These are phyloP conservation scores for Australoheros facetus DNA, from an alignment of 2,797 vertebrate species.

Conservation along the genomic window DNA sequence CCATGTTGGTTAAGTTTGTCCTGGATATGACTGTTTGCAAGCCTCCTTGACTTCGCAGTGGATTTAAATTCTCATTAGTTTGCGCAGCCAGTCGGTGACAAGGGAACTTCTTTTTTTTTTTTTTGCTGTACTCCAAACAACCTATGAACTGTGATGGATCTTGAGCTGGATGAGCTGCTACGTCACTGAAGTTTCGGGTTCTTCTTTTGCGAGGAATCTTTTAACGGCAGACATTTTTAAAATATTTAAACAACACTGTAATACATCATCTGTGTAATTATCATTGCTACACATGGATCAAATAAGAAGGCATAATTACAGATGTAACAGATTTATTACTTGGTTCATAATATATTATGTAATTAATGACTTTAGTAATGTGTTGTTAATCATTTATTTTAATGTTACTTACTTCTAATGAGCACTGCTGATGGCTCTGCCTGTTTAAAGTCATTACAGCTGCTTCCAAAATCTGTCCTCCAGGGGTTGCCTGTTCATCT, in stretches of 20 bases:
- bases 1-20: too few species aligned
- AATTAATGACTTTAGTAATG: conserved; percentile 26
- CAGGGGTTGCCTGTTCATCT: background rate
- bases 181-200: background rate
- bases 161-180: background rate
- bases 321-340: conserved; percentile 19
- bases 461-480: background rate
- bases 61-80: background rate
- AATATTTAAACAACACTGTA: conserved; percentile 24
- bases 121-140: background rate
- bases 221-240: conserved; percentile 1
- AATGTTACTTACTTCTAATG: conserved; percentile 6
- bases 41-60: background rate
- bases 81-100: background rate
- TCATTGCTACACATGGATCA: conserved; percentile 8
- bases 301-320: conserved; percentile 18
- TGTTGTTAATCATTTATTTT: conserved; percentile 26
- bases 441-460: background rate
- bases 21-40: background rate
- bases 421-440: background rate
- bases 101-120: background rate
- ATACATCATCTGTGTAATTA: conserved; percentile 22
- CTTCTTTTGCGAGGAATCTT: background rate
- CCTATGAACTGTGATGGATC: background rate
- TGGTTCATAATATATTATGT: conserved; percentile 21